phyloP scores from a whole-genome alignment of 2,797 vertebrate genomes.

The Clarias fuscus region DNA sequence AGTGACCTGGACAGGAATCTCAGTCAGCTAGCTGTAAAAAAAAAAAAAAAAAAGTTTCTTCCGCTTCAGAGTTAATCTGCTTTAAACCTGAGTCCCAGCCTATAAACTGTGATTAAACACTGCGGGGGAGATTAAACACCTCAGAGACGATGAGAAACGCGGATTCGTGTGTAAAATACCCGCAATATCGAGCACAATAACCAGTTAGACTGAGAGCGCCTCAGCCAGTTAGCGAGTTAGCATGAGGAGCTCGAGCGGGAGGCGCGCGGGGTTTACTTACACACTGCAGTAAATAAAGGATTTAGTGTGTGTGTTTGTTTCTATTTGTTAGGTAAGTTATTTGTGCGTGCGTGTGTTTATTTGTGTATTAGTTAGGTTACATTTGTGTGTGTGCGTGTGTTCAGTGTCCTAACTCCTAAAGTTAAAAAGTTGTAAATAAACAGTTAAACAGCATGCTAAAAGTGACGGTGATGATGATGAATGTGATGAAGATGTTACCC shows the following conservation, averaged over 20 bases:
- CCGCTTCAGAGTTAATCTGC: background rate
- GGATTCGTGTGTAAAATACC: too few species aligned
- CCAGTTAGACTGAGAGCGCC: too few species aligned
- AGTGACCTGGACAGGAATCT: background rate
- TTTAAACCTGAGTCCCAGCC: background rate
- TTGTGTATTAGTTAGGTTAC: too few species aligned
- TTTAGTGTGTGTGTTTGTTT: too few species aligned
- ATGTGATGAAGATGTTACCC: slow-evolving; percentile 66
- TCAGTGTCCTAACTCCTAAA: background rate
- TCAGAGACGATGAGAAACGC: too few species aligned
- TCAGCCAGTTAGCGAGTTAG: too few species aligned
- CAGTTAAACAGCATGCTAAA: background rate
- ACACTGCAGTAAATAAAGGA: too few species aligned
- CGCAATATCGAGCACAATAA: too few species aligned
- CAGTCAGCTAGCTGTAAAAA: background rate
- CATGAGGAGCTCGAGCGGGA: too few species aligned
- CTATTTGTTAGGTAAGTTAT: background rate
- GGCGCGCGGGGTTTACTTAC: too few species aligned
- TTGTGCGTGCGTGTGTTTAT: background rate
- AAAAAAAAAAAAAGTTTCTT: slow-evolving; percentile 11
- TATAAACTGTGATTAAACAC: background rate
- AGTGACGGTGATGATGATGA: background rate
- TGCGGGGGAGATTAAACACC: too few species aligned
- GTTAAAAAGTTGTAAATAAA: background rate
- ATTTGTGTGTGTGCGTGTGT: too few species aligned